A percentile compares a stretch with the other conserved stretches of the same genome.
Conservation (phyloP, 1,140 invertebrate genomes). For the Bombyx mori region ASM3026992v2 NC_085129.1:9883001-9883500, state of each 20-base stretch:
- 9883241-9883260: too few relatives aligned
- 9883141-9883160: not conserved
- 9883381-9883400: too few relatives aligned
- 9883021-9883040: too few relatives aligned
- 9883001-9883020: too few relatives aligned
- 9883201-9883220: too few relatives aligned
- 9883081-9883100: too few relatives aligned
- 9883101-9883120: not conserved
- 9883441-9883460: constrained; percentile 3
- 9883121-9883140: not conserved
- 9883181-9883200: not conserved
- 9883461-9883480: constrained; percentile 7
- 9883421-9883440: not conserved
- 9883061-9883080: too few relatives aligned
- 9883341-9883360: too few relatives aligned
- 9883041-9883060: too few relatives aligned
- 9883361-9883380: too few relatives aligned
- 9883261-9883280: not conserved
- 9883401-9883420: too few relatives aligned
- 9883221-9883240: too few relatives aligned
- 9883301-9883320: not conserved
- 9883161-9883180: not conserved
- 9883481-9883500: constrained; percentile 7
- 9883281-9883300: not conserved
- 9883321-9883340: not conserved